These are phyloP conservation scores for Cyanocitta stelleri DNA, from an alignment of 2,113 vertebrate species.

Conservation along the genomic window DNA sequence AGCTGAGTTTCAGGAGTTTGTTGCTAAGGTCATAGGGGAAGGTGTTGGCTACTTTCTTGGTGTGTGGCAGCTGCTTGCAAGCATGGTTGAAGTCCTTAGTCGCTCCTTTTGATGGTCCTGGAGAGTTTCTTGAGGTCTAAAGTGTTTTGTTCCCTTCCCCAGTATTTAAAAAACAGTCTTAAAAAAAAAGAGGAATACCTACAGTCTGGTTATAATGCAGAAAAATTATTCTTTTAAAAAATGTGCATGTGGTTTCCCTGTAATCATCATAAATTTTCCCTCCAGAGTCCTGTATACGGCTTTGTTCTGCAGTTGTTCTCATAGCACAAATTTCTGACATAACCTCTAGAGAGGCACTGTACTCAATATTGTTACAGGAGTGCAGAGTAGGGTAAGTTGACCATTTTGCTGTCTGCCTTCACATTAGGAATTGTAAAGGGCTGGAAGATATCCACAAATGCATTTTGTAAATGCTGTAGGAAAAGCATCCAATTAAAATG, in stretches of 20 bases:
- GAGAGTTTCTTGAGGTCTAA: neutral
- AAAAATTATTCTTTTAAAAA: neutral
- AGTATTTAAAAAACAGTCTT: neutral
- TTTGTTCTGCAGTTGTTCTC: neutral
- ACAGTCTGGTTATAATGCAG: neutral
- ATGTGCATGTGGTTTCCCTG: neutral
- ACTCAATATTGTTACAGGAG: neutral
- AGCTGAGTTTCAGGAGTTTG: neutral
- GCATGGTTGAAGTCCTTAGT: neutral
- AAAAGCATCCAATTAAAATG: neutral
- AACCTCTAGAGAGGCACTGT: neutral
- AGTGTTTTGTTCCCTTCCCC: neutral
- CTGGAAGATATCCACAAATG: neutral
- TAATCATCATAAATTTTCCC: neutral
- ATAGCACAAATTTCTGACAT: neutral
- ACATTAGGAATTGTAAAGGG: neutral
- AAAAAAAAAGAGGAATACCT: neutral
- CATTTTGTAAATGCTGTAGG: neutral
- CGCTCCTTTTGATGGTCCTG: neutral
- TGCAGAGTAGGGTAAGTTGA: neutral
- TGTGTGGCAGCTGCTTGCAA: neutral
- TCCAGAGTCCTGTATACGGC: neutral
- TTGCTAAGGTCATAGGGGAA: neutral
- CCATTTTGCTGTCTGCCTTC: neutral
- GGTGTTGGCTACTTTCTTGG: neutral